Conservation (phyloP, 1,140 invertebrate species). For the Drosophila pseudoobscura region DNA sequence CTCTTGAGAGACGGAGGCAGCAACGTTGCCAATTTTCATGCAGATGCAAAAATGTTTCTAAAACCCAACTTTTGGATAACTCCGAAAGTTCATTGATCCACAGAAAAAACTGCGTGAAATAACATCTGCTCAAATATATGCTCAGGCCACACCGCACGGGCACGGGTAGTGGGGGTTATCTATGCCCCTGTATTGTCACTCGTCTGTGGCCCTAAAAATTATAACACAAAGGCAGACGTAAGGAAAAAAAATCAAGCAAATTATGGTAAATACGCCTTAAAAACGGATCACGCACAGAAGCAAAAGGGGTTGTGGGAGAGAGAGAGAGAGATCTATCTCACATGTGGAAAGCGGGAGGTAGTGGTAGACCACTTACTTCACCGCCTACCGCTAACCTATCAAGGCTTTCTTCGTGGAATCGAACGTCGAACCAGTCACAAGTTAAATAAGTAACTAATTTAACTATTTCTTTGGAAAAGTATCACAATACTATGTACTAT, state of each 20-base stretch:
- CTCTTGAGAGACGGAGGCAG: slow-evolving; percentile 11
- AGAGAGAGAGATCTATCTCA: no score
- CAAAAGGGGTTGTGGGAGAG: no score
- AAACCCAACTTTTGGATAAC: slow-evolving; percentile 18
- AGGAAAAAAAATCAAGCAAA: slow-evolving; percentile 64
- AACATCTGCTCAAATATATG: slow-evolving; percentile 70
- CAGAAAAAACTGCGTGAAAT: not conserved
- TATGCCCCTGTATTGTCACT: slow-evolving; percentile 40
- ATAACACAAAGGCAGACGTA: slow-evolving; percentile 33
- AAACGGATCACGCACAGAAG: slow-evolving; percentile 53
- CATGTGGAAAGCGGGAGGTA: no score
- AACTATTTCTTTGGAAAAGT: not conserved
- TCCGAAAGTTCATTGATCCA: slow-evolving; percentile 59
- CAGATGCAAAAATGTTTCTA: not conserved
- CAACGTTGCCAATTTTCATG: slow-evolving; percentile 18
- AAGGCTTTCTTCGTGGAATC: no score
- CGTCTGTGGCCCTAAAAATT: slow-evolving; percentile 13
- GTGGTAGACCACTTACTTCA: no score
- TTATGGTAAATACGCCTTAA: slow-evolving; percentile 62
- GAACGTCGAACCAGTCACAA: no score
- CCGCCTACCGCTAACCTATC: no score
- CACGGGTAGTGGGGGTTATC: slow-evolving; percentile 24
- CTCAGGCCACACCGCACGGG: slow-evolving; percentile 2
- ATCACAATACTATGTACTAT: no score
- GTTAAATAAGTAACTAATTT: no score